phyloP scores from a whole-genome alignment of 92 coral and sea anemone genomes.

The Hydrozoanthus gracilis region DNA sequence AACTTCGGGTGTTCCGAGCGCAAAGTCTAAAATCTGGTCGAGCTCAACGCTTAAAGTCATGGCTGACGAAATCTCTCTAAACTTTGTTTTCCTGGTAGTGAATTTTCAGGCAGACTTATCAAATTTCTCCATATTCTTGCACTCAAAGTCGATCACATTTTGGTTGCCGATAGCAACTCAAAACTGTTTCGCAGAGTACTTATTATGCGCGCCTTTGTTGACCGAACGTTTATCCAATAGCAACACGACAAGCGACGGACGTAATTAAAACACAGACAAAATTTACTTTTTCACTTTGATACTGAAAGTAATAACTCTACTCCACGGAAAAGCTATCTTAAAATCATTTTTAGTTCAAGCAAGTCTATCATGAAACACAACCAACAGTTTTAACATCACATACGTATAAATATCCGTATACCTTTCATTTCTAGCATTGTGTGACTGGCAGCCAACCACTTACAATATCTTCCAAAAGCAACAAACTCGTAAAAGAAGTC shows the following conservation, averaged over 20 bases:
- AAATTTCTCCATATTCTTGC: conserved; percentile 2
- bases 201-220: conserved; percentile 19
- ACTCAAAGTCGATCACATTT: conserved; percentile 11
- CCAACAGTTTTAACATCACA: too few species aligned
- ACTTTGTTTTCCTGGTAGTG: background rate
- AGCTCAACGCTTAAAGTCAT: conserved; percentile 89
- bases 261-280: background rate
- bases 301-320: background rate
- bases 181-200: background rate
- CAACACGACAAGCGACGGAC: conserved; percentile 1
- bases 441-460: too few species aligned
- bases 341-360: too few species aligned
- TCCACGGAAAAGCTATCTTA: too few species aligned
- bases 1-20: conserved; percentile 92
- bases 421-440: too few species aligned
- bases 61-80: background rate
- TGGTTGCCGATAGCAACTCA: conserved; percentile 50
- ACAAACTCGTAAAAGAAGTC: too few species aligned
- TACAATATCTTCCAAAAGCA: too few species aligned
- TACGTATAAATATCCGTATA: too few species aligned
- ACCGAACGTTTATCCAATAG: conserved; percentile 21
- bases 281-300: background rate
- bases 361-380: too few species aligned
- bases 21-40: conserved; percentile 81
- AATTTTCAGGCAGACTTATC: conserved; percentile 6